phyloP scores from a whole-genome alignment of 2,797 vertebrate genomes.

The Danio kyathit region DNA sequence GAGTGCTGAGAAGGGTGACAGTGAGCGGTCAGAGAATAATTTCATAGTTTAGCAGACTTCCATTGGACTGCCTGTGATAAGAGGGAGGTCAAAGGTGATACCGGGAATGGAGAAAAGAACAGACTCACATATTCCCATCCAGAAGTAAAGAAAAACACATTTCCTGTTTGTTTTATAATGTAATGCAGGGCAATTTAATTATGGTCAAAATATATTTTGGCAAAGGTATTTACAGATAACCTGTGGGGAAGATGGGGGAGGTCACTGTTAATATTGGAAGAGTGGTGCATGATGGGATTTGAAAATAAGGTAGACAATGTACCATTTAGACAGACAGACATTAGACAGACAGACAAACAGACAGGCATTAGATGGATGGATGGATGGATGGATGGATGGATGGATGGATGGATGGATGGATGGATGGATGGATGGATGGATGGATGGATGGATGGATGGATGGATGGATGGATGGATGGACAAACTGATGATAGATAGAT shows the following conservation, averaged over 20 bases:
- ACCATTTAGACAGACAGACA: no score
- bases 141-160: neutral
- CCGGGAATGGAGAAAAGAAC: neutral
- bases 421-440: neutral
- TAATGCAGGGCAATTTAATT: neutral
- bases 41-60: neutral
- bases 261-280: conserved; percentile 10
- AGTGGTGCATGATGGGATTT: conserved; percentile 21
- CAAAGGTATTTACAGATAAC: conserved; percentile 21
- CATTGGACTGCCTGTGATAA: conserved; percentile 17
- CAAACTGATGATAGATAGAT: no score
- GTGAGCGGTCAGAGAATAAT: conserved; percentile 10
- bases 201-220: neutral
- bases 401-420: no score
- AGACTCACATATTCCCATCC: conserved; percentile 5
- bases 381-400: no score
- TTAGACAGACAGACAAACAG: no score
- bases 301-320: neutral
- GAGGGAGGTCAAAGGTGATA: conserved; percentile 27
- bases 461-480: no score
- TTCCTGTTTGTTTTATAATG: conserved; percentile 12
- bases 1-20: neutral
- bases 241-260: conserved; percentile 3
- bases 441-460: no score
- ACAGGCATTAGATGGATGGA: no score